These are phyloP conservation scores for Myanophis thanlyinensis DNA, from an alignment of 2,113 vertebrate species.

Conservation along the genomic window DNA sequence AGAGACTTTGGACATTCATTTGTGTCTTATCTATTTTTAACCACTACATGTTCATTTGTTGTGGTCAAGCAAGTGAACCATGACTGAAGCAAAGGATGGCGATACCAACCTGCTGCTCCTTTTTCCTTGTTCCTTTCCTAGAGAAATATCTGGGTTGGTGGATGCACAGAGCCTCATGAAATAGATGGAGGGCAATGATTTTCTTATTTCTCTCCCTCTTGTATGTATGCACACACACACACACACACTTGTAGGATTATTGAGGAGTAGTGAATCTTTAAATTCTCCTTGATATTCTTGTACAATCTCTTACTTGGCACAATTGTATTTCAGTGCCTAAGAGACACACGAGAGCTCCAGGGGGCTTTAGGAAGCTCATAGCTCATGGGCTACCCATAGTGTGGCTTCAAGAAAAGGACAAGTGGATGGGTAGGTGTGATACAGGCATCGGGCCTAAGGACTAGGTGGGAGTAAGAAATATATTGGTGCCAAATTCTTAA, in stretches of 20 bases:
- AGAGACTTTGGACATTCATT: background rate
- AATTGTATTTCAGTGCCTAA: background rate
- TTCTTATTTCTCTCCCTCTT: background rate
- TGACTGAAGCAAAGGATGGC: background rate
- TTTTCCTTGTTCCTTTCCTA: background rate
- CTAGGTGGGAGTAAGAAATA: background rate
- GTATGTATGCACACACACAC: accelerated
- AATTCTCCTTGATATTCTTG: background rate
- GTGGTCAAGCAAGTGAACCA: background rate
- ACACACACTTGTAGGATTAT: background rate
- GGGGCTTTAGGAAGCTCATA: background rate
- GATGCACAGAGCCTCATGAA: background rate
- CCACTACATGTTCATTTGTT: background rate
- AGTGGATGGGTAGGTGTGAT: background rate
- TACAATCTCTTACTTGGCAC: background rate
- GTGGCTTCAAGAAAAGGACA: background rate
- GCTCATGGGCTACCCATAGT: background rate
- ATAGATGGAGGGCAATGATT: background rate
- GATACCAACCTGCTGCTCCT: background rate
- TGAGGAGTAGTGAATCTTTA: background rate
- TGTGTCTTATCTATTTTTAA: background rate
- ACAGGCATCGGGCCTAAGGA: background rate
- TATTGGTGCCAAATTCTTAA: background rate
- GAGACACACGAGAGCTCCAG: background rate
- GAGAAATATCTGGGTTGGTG: background rate